A percentile compares a stretch with the other conserved stretches of the same genome.
These are phyloP conservation scores for Dryoscopus gambensis DNA, from an alignment of 2,113 vertebrate genomes.

Conservation along the genomic window DNA sequence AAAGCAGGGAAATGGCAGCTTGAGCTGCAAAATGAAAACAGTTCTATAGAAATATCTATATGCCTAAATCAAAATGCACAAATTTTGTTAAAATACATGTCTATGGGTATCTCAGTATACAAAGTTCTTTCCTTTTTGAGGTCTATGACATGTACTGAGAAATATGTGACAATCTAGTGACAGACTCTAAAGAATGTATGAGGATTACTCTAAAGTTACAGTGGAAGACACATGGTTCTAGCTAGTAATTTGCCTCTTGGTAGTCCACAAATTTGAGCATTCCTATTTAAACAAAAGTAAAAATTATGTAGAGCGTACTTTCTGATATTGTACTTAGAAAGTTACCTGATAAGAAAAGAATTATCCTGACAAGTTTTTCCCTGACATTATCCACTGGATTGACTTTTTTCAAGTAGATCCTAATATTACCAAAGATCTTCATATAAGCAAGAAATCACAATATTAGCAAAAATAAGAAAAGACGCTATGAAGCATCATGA, in stretches of 20 bases:
- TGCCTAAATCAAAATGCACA: background rate
- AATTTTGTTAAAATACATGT: background rate
- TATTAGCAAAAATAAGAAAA: background rate
- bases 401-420: background rate
- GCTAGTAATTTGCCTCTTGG: background rate
- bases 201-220: background rate
- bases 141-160: background rate
- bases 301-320: background rate
- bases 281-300: background rate
- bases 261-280: background rate
- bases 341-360: background rate
- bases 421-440: background rate
- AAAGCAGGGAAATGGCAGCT: background rate
- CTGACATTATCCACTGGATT: background rate
- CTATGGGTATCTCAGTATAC: background rate
- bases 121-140: background rate
- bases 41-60: background rate
- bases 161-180: background rate
- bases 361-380: background rate
- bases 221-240: background rate
- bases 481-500: background rate
- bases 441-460: background rate
- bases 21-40: background rate
- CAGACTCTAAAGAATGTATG: background rate
- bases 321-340: background rate